A percentile compares a stretch with the other conserved stretches of the same genome.
These are phyloP conservation scores for Clunio marinus DNA, from an alignment of 2,888 invertebrate species.

Conservation along the genomic window DNA sequence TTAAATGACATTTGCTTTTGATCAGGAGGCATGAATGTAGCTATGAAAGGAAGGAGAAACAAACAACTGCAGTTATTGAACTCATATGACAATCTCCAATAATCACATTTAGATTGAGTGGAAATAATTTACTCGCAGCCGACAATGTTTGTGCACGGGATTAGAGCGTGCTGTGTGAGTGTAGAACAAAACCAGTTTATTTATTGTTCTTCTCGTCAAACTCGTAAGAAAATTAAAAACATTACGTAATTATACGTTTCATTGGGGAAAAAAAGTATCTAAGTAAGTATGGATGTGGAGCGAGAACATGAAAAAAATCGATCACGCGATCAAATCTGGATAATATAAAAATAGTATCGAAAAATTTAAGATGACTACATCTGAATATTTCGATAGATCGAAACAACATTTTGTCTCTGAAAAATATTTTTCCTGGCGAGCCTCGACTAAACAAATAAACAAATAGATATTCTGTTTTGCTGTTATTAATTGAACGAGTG, in stretches of 20 bases:
- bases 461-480: background rate
- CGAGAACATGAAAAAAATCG: too few relatives aligned
- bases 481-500: background rate
- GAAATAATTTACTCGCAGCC: background rate
- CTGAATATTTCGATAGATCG: too few relatives aligned
- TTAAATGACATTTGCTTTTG: background rate
- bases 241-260: background rate
- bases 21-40: background rate
- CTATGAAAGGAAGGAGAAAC: too few relatives aligned
- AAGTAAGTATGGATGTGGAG: too few relatives aligned
- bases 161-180: background rate
- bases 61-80: slow-evolving; percentile 7
- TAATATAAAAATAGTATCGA: too few relatives aligned
- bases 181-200: background rate
- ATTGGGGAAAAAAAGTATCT: background rate
- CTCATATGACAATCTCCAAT: slow-evolving; percentile 6
- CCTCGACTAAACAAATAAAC: too few relatives aligned
- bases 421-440: too few relatives aligned
- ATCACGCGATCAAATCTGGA: background rate
- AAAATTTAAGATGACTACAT: too few relatives aligned
- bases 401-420: too few relatives aligned
- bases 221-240: background rate
- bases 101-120: background rate
- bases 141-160: background rate
- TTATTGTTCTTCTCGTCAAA: background rate